Conservation (phyloP, 2,888 invertebrate species). For the Amphipoea oculea region DNA sequence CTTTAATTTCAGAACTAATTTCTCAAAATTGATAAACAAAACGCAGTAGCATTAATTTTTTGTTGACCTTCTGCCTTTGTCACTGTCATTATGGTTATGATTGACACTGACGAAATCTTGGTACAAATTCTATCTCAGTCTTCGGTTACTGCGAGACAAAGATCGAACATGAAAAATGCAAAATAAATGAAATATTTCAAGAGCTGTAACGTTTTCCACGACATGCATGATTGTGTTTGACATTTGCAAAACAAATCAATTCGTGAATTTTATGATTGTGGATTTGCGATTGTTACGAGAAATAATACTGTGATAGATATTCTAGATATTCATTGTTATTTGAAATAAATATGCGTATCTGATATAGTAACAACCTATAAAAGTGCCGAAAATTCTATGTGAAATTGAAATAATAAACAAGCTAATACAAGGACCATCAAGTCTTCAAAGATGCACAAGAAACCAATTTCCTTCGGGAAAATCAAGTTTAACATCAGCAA, state of each 20-base stretch:
- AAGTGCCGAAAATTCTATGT: background rate
- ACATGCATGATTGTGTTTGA: conserved; percentile 20
- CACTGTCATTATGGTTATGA: background rate
- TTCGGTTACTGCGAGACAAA: background rate
- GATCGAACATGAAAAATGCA: background rate
- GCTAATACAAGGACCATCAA: background rate
- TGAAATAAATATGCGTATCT: background rate
- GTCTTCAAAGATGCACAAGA: conserved; percentile 79
- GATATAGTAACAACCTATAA: background rate
- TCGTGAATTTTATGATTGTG: background rate
- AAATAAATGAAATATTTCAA: background rate
- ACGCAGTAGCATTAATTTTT: background rate
- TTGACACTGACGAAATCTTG: background rate
- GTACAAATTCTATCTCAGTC: background rate
- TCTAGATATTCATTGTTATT: background rate
- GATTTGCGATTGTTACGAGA: background rate
- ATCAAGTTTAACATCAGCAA: conserved; percentile 81
- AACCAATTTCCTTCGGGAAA: conserved; percentile 87
- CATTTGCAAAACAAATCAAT: conserved; percentile 40
- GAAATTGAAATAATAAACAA: background rate
- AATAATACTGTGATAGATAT: background rate
- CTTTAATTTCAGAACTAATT: background rate
- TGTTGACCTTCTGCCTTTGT: background rate
- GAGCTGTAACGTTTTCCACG: conserved; percentile 10
- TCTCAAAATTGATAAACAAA: conserved; percentile 23